phyloP scores from a whole-genome alignment of 2,888 invertebrate genomes.

The Prosapia bicincta region DNA sequence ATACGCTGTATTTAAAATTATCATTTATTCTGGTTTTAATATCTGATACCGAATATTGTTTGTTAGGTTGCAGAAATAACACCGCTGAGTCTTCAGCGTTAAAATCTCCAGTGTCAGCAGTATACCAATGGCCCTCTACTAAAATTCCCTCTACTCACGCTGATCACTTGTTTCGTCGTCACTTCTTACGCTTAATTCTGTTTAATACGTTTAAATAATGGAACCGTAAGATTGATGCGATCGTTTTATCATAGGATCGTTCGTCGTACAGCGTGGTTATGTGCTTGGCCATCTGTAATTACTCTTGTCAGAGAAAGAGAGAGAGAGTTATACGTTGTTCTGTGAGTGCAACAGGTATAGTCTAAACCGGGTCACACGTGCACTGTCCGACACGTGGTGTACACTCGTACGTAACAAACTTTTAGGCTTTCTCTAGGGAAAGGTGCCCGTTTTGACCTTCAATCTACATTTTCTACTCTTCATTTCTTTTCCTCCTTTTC shows the following conservation, averaged over 20 bases:
- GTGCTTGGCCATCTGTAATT: neutral
- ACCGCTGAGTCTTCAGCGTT: too few species aligned
- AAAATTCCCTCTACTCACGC: too few species aligned
- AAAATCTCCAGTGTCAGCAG: too few species aligned
- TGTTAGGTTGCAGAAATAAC: too few species aligned
- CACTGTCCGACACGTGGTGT: slow-evolving; percentile 3
- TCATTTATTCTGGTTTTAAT: too few species aligned
- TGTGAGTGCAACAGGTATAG: neutral
- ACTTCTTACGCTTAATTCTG: too few species aligned
- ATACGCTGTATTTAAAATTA: too few species aligned
- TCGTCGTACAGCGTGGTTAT: neutral
- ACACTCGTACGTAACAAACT: neutral
- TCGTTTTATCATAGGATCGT: neutral
- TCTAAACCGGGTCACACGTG: slow-evolving; percentile 24
- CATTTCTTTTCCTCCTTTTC: neutral
- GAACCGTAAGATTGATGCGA: neutral
- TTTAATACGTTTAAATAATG: too few species aligned
- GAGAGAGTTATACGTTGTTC: neutral
- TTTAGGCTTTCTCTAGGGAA: neutral
- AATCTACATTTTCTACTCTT: neutral
- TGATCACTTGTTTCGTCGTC: too few species aligned
- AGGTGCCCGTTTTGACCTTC: neutral
- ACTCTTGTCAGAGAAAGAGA: neutral
- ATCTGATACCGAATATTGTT: too few species aligned
- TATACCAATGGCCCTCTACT: too few species aligned